Conservation (phyloP, 2,797 vertebrate genomes). For the Valencia hispanica region DNA sequence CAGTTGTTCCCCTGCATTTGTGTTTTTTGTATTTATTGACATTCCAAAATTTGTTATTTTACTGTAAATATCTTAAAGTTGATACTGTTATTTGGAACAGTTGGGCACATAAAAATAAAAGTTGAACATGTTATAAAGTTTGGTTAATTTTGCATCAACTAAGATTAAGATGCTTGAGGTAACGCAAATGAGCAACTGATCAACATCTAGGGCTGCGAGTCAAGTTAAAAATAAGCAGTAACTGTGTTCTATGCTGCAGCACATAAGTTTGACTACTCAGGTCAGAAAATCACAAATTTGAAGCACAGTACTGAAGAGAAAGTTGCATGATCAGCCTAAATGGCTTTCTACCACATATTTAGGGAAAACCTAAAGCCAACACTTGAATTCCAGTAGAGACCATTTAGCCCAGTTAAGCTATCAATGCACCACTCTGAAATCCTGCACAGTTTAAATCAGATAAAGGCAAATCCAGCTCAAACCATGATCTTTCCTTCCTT, state of each 20-base stretch:
- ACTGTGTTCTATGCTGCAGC: not conserved
- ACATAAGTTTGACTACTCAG: no score
- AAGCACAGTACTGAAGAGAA: not conserved
- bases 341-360: not conserved
- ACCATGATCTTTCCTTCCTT: no score
- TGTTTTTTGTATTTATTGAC: constrained; percentile 76
- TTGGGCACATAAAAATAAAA: constrained; percentile 68
- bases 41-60: constrained; percentile 63
- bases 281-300: no score
- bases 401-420: not conserved
- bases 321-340: not conserved
- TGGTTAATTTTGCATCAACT: not conserved
- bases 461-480: no score
- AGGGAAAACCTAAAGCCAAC: not conserved
- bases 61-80: constrained; percentile 66
- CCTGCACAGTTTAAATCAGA: no score
- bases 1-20: constrained; percentile 49
- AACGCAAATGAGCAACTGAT: not conserved
- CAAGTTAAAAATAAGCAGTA: not conserved
- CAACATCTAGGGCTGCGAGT: not conserved
- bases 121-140: constrained; percentile 37
- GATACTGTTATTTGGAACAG: constrained; percentile 54
- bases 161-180: not conserved
- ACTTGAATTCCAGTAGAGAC: not conserved
- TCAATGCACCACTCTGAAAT: not conserved